phyloP scores from a whole-genome alignment of 2,888 invertebrate species.

The Scaptomyza tumidula region DNA sequence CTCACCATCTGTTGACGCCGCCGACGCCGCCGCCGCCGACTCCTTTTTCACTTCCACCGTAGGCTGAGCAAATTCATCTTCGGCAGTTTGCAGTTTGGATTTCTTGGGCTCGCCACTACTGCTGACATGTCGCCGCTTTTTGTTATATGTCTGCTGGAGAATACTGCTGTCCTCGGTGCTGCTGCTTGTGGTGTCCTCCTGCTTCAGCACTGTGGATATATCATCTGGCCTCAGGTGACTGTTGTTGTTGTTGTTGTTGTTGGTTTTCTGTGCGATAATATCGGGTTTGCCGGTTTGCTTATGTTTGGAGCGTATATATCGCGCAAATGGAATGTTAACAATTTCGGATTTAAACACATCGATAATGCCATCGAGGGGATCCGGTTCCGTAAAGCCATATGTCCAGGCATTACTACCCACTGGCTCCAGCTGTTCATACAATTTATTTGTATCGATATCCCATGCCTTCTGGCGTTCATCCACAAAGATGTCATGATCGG shows the following conservation, averaged over 20 bases:
- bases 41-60: constrained; percentile 75
- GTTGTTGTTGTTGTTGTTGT: constrained; percentile 55
- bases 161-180: constrained; percentile 66
- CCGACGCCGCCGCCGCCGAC: neutral
- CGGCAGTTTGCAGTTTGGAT: constrained; percentile 60
- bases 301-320: constrained; percentile 84
- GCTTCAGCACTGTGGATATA: constrained; percentile 45
- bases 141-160: constrained; percentile 79
- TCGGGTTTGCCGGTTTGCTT: constrained; percentile 36
- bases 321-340: constrained; percentile 91
- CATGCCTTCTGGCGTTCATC: constrained; percentile 90
- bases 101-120: constrained; percentile 72
- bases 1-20: constrained; percentile 21
- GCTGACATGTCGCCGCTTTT: constrained; percentile 80
- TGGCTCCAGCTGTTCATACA: constrained; percentile 85
- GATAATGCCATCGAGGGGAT: constrained; percentile 89
- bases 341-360: constrained; percentile 94
- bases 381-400: constrained; percentile 85
- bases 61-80: constrained; percentile 65
- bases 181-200: constrained; percentile 53
- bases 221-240: constrained; percentile 48
- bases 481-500: constrained; percentile 92
- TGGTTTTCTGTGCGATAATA: constrained; percentile 21
- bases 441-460: constrained; percentile 89
- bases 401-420: constrained; percentile 91